Evolutionary conservation across 2,888 invertebrate genomes (phyloP), one percentile per base, ranked within the genome.

Genomic region (Petrophora chlorosata): DNA sequence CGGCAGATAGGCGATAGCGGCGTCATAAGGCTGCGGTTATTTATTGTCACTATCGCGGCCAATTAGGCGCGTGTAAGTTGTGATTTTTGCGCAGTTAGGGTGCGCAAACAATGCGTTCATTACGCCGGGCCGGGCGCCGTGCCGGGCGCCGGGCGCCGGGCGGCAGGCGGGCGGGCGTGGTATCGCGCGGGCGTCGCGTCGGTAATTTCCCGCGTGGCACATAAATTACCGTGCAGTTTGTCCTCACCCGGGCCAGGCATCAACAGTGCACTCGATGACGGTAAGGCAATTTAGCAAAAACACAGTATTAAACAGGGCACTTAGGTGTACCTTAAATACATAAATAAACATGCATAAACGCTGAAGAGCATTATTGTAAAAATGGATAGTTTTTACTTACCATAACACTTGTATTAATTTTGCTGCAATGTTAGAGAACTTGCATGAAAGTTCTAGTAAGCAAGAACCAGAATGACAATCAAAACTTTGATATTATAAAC

Each of bases 121-220:
- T 53, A 61, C 33, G 8, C 32, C 23, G 30, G 43, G 45, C 35
- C 8, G 15, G n/a, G 4, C 8, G 19, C 1, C 10, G 10, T 4
- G 15, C 10, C 4, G 15, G 29, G n/a, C n/a, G n/a, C n/a, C 19
- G 14, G 19, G 34, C 28, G 15, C 13, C 13, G 23, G 17, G 39
- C 5, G 39, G 8, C 10, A 19, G 15, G 32, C 19, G 43, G 30
- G 4, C 23, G 23, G 26, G n/a, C n/a, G n/a, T n/a, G n/a, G n/a
- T 29, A 28, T 36, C 25, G 30, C 30, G 28, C 30, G n/a, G 9
- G 10, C 14, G 38, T 54, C 56, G 53, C 54, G 62, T 8, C 61
- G 55, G 66, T 75, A 73, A 79, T 80, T 79, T 78, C 80, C 80
- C 80, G 70, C 62, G 74, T 63, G 78, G 67, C 71, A 63, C 74